phyloP scores from a whole-genome alignment of 2,113 vertebrate genomes.

The Chaenogobius annularis region DNA sequence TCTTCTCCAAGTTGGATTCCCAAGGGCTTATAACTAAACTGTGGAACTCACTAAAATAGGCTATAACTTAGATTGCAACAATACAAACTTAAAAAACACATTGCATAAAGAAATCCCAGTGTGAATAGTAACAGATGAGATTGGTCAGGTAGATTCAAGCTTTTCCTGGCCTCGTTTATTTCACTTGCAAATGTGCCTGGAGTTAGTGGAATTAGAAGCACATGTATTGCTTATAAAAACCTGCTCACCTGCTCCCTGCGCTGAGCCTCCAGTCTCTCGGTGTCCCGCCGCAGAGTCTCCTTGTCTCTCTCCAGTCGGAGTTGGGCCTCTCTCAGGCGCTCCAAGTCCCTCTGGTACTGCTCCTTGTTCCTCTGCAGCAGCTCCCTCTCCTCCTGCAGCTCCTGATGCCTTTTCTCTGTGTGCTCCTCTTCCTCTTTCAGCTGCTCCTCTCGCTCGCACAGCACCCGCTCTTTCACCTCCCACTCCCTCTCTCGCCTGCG shows the following conservation, averaged over 20 bases:
- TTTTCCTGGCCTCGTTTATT: no score
- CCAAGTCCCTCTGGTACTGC: slow-evolving; percentile 83
- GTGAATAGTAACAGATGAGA: no score
- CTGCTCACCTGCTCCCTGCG: slow-evolving; percentile 54
- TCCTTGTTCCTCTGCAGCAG: slow-evolving; percentile 79
- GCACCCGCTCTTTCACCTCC: slow-evolving; percentile 78
- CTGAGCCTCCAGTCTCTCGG: slow-evolving; percentile 62
- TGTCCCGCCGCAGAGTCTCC: slow-evolving; percentile 57
- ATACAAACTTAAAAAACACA: no score
- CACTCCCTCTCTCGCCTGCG: slow-evolving; percentile 79
- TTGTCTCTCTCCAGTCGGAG: slow-evolving; percentile 82
- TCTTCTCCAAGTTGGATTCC: background rate
- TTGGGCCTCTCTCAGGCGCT: slow-evolving; percentile 79
- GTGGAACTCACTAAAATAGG: background rate
- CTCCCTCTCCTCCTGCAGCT: slow-evolving; percentile 73
- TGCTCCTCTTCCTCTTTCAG: slow-evolving; percentile 77
- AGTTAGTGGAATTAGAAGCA: no score
- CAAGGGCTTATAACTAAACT: no score
- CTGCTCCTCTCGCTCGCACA: slow-evolving; percentile 74
- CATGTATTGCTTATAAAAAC: background rate
- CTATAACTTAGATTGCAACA: no score
- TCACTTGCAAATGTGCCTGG: no score
- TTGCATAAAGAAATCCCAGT: no score
- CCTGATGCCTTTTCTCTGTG: slow-evolving; percentile 50
- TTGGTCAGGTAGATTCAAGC: no score